Evolutionary conservation across 2,113 vertebrate species (phyloP).

Genomic region (Anhinga anhinga): DNA sequence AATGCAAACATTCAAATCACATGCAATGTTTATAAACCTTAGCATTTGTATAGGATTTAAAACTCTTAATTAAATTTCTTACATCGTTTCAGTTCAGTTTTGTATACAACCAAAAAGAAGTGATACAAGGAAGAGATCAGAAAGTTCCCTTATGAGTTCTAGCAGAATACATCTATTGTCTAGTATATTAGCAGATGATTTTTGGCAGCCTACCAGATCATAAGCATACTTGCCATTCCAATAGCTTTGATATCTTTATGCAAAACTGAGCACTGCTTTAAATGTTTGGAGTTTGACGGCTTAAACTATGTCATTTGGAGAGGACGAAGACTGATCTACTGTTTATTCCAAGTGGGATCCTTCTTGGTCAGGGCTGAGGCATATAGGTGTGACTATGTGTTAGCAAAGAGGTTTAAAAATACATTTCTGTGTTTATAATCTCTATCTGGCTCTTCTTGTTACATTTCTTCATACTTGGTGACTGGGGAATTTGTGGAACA

Average conservation of each 20-base stretch:
- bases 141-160: background rate
- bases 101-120: background rate
- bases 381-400: background rate
- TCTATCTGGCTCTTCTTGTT: background rate
- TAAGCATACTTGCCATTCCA: background rate
- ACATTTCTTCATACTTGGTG: background rate
- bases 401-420: background rate
- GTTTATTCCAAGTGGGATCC: background rate
- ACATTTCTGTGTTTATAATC: background rate
- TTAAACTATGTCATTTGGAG: background rate
- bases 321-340: background rate
- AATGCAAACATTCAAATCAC: background rate
- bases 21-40: background rate
- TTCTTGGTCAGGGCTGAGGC: background rate
- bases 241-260: slow-evolving; percentile 14
- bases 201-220: slow-evolving; percentile 21
- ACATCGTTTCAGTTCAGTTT: background rate
- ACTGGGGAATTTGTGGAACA: background rate
- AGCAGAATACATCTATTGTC: background rate
- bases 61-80: background rate
- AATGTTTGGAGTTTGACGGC: background rate
- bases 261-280: background rate
- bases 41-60: background rate
- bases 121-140: background rate
- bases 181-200: background rate